Evolutionary conservation across 1,140 invertebrate genomes (phyloP), one percentile per base, ranked within the genome.

Genomic region (Neodiprion fabricii): DNA sequence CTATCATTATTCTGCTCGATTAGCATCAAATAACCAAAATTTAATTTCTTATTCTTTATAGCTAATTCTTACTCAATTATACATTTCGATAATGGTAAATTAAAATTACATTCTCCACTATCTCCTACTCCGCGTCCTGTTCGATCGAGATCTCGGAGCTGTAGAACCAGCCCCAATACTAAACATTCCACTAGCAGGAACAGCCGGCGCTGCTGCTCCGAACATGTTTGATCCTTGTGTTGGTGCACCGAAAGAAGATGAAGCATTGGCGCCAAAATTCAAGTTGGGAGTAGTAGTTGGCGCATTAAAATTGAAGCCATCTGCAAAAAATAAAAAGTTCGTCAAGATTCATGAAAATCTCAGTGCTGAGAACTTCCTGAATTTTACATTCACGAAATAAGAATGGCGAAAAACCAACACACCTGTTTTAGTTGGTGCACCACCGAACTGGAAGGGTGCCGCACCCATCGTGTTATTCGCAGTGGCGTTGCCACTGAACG

Each of bases 161-260:
- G 85, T 85, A 1, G 87, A 88, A 17, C 87, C 86, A 4, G 86
- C 84, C 17, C 88, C 88, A 48, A 89, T 89, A 72, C 82, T 89
- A 74, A 89, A 89, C 87, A 88, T 89, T 10, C 84, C 83, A 14
- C 53, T 47, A 9, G 71, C 47, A 10, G 21, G 23, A 12, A 28
- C 61, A 7, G 78, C 71, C 1, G 79, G 48, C 21, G 23, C 7
- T 1, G 82, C 72, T 17, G 83, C 40, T 14, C 67, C 40, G 40
- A 69, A 69, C 67, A 47, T 47, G 40, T 69, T 69, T 7, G 78
- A 76, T 69, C 75, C 78, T 48, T 71, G 73, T 14, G 79, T 10
- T 21, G 77, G 74, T 23, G 79, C 72, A 23, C 77, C 82, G 28
- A 88, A 88, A 0, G 78, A 72, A 11, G 17, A 14, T 53, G 23